Evolutionary conservation across 2,888 invertebrate genomes (phyloP).

Genomic region (Andrena camellia): DNA sequence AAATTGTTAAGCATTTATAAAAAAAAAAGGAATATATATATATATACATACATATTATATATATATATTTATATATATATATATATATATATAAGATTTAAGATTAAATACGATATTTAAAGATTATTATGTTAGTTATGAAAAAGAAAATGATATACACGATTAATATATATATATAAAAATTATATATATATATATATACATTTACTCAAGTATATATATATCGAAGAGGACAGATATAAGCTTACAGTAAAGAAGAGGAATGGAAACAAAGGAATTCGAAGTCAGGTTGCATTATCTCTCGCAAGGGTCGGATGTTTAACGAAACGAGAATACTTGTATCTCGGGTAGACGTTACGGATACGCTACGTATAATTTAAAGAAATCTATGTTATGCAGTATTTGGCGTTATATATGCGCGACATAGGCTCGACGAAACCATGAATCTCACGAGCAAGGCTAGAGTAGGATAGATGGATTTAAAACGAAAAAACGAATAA

Average conservation of each 20-base stretch:
- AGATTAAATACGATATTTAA: conserved; percentile 69
- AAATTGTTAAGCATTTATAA: conserved; percentile 78
- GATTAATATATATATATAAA: conserved; percentile 62
- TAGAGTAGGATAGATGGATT: conserved; percentile 82
- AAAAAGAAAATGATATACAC: conserved; percentile 68
- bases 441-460: conserved; percentile 83
- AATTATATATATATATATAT: conserved; percentile 49
- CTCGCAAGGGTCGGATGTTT: conserved; percentile 57
- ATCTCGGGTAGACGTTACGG: conserved; percentile 68
- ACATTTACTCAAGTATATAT: conserved; percentile 47
- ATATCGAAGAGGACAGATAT: conserved; percentile 57
- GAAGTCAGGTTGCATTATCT: conserved; percentile 32
- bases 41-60: conserved; percentile 48
- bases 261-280: conserved; percentile 22
- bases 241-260: conserved; percentile 43
- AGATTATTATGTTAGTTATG: conserved; percentile 68
- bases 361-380: conserved; percentile 72
- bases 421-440: conserved; percentile 81
- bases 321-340: conserved; percentile 50
- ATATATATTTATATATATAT: conserved; percentile 54
- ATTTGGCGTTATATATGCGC: conserved; percentile 75
- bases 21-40: conserved; percentile 61
- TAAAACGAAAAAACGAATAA: conserved; percentile 46
- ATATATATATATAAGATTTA: conserved; percentile 56
- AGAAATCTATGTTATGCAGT: conserved; percentile 75